Percentiles rank a stretch among this genome's conserved stretches.
Evolutionary conservation across 2,113 vertebrate species (phyloP).

Genomic region (Cardinalis cardinalis): DNA sequence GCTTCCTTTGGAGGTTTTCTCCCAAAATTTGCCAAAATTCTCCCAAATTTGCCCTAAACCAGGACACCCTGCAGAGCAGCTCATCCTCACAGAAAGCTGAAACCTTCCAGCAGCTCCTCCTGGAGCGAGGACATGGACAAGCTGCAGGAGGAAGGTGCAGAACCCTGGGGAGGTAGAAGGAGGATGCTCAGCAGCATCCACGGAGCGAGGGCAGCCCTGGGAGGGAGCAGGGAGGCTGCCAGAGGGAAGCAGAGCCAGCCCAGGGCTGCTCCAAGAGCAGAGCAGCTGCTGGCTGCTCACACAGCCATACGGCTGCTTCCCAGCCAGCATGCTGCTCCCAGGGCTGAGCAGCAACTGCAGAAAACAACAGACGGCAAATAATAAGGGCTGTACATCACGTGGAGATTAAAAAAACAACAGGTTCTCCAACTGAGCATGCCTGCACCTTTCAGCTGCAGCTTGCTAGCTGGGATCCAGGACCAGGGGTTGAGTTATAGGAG

Average conservation of each 20-base stretch:
- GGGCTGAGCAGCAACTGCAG: slow-evolving; percentile 26
- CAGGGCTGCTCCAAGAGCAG: not conserved
- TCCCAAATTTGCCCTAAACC: no score
- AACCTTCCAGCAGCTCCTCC: not conserved
- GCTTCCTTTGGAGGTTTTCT: no score
- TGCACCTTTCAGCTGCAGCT: not conserved
- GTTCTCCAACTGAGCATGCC: not conserved
- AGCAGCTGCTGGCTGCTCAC: slow-evolving; percentile 46
- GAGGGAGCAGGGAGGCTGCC: not conserved
- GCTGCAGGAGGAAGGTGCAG: not conserved
- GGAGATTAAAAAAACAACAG: not conserved
- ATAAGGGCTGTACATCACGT: slow-evolving; percentile 12
- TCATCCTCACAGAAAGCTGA: accelerated
- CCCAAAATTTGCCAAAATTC: no score
- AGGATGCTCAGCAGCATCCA: not conserved
- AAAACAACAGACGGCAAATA: slow-evolving; percentile 47
- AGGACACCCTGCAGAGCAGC: not conserved
- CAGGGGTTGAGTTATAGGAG: not conserved
- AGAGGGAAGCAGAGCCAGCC: not conserved
- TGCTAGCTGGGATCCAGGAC: not conserved
- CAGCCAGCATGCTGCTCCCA: not conserved
- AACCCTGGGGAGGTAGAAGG: accelerated
- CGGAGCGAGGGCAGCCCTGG: not conserved
- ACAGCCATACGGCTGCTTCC: slow-evolving; percentile 28
- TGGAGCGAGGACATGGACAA: not conserved